Conservation (phyloP, 2,113 vertebrate genomes). For the Cottus gobio region DNA sequence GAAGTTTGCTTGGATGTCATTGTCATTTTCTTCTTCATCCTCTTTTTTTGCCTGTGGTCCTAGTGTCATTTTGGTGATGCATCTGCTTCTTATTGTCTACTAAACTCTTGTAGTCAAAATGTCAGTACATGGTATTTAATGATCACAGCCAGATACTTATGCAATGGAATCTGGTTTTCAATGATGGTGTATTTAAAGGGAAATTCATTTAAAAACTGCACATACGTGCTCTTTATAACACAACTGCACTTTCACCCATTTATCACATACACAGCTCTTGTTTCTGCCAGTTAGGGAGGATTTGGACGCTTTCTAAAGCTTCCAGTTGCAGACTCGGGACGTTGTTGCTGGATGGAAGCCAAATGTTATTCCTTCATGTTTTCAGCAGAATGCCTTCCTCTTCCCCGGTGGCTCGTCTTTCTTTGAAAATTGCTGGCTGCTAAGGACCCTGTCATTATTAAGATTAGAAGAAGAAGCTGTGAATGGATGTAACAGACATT, state of each 20-base stretch:
- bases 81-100: background rate
- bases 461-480: constrained; percentile 71
- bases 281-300: background rate
- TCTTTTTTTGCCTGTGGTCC: background rate
- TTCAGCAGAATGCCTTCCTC: constrained; percentile 41
- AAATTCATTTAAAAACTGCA: background rate
- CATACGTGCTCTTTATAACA: background rate
- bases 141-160: background rate
- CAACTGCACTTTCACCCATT: background rate
- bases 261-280: background rate
- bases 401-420: constrained; percentile 48
- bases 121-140: background rate
- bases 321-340: constrained; percentile 17
- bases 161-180: background rate
- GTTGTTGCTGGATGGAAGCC: constrained; percentile 52
- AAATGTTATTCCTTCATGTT: constrained; percentile 40
- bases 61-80: background rate
- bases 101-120: background rate
- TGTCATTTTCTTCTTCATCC: background rate
- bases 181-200: background rate
- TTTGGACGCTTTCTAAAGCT: background rate
- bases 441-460: constrained; percentile 80
- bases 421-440: constrained; percentile 70
- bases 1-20: background rate
- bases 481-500: constrained; percentile 58